Base-by-base conservation (phyloP, 2,888 invertebrate genomes). In the Erynnis tages region DNA sequence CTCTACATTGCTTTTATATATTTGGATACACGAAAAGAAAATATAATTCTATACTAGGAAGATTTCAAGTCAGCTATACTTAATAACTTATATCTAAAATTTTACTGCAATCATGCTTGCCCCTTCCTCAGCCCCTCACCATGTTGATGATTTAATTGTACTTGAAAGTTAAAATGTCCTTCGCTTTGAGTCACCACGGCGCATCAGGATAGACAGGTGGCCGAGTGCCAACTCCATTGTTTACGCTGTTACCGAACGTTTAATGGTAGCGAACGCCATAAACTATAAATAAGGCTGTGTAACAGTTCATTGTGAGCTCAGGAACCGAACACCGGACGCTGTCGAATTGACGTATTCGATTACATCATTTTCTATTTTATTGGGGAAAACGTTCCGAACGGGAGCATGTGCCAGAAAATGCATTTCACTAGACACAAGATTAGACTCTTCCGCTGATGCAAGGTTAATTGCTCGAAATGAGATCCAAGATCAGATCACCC, bases 191-290 rank as follows among this genome's bases (percentile, higher is more conserved):
- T 10, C 23, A 25, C 10, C 25, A 7, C 3, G 44, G 34, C 25
- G 45, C 23, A 10, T 25, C 25, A 35, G 45, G 45, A 35, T n/a
- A 38, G 55, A 54, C 76, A 77, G 76, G 73, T 84, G 83, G 81
- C 79, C 61, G 57, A 54, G 54, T 63, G 78, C 84, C 80, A 83
- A 65, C 60, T 57, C 59, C 62, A 70, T 76, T 82, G 81, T 82
- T 78, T 82, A 83, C 63, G 58, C 54, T 54, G 63, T 62, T 71
- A 68, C 58, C 56, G 45, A 54, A 55, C 55, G 56, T 60, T 65
- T 64, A 56, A 62, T 61, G 56, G 58, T 44, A 53, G 50, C 54
- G 49, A 66, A 65, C 49, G 65, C 64, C 63, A 63, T 60, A 58
- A 61, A 65, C 67, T 69, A 71, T 65, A 71, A 77, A 77, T 74